Evolutionary conservation across 2,113 vertebrate genomes (phyloP).

Genomic region (Dendropsophus ebraccatus): DNA sequence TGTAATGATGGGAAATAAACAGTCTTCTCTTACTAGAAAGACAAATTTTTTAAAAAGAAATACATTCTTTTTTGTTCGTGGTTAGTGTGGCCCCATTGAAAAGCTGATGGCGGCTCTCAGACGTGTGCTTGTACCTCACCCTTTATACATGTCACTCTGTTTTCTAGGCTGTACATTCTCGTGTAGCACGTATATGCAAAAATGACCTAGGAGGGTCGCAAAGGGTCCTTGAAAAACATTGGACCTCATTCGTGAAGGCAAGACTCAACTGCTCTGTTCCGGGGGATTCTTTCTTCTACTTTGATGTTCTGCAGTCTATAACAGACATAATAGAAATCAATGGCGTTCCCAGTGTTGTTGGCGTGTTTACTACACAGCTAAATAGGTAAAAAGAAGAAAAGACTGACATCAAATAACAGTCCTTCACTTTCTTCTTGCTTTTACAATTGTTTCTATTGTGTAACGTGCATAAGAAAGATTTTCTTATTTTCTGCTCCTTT

Average conservation of each 20-base stretch:
- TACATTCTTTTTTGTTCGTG: neutral
- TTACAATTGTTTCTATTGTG: constrained; percentile 27
- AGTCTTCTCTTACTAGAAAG: too few species aligned
- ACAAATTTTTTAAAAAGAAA: too few species aligned
- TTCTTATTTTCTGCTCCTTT: constrained; percentile 57
- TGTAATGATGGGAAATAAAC: neutral
- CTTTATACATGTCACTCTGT: neutral
- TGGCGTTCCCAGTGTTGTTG: constrained; percentile 86
- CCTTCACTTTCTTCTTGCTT: neutral
- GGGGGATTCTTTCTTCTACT: constrained; percentile 98
- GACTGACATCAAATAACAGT: constrained; percentile 43
- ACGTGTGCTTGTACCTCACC: constrained; percentile 49
- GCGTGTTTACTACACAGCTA: constrained; percentile 96
- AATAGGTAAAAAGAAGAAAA: constrained; percentile 85
- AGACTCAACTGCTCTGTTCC: constrained; percentile 96
- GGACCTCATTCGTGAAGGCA: constrained; percentile 97
- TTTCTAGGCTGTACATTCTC: constrained; percentile 91
- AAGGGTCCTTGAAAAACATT: constrained; percentile 95
- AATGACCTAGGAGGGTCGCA: constrained; percentile 98
- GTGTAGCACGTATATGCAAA: constrained; percentile 97
- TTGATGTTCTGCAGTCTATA: constrained; percentile 95
- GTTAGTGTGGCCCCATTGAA: neutral
- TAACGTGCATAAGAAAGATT: constrained; percentile 47
- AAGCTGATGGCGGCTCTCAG: constrained; percentile 59
- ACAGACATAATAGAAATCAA: constrained; percentile 93